A percentile compares a stretch with the other conserved stretches of the same genome.
phyloP scores from a whole-genome alignment of 2,888 invertebrate genomes.

The Opisthograptis luteolata region DNA sequence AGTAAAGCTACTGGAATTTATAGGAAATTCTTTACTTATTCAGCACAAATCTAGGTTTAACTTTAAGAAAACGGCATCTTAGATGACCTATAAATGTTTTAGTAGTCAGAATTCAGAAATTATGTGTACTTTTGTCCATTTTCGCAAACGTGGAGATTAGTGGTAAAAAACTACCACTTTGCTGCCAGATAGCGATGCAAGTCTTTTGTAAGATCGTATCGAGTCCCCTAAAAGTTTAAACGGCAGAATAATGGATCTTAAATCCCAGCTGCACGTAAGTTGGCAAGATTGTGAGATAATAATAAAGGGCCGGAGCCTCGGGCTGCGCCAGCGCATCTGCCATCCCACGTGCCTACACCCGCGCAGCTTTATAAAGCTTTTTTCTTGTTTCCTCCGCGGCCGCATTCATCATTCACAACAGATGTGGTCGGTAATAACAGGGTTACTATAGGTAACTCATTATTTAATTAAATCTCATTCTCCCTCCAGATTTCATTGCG shows the following conservation, averaged over 20 bases:
- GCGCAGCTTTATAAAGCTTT: conserved; percentile 65
- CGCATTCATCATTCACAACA: conserved; percentile 77
- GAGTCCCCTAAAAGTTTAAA: conserved; percentile 51
- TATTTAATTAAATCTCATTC: conserved; percentile 73
- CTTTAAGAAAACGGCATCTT: too few relatives aligned
- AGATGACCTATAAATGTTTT: too few relatives aligned
- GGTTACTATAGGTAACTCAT: conserved; percentile 64
- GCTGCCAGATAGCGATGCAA: conserved; percentile 13
- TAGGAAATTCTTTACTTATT: background rate
- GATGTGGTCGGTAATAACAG: conserved; percentile 75
- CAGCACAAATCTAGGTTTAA: background rate
- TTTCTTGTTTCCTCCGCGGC: conserved; percentile 63
- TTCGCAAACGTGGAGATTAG: background rate
- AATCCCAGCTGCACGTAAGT: conserved; percentile 67
- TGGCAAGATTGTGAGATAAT: conserved; percentile 67
- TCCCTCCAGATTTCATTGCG: conserved; percentile 55
- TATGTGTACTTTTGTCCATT: too few relatives aligned
- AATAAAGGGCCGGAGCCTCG: conserved; percentile 53
- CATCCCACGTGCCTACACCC: conserved; percentile 79
- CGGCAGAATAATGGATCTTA: conserved; percentile 66
- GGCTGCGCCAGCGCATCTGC: conserved; percentile 78
- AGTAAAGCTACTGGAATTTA: conserved; percentile 33
- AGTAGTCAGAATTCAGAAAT: too few relatives aligned
- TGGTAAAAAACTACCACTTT: background rate
- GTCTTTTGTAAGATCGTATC: conserved; percentile 50